phyloP scores from a whole-genome alignment of 2,888 invertebrate genomes.

The Heliconius sara region DNA sequence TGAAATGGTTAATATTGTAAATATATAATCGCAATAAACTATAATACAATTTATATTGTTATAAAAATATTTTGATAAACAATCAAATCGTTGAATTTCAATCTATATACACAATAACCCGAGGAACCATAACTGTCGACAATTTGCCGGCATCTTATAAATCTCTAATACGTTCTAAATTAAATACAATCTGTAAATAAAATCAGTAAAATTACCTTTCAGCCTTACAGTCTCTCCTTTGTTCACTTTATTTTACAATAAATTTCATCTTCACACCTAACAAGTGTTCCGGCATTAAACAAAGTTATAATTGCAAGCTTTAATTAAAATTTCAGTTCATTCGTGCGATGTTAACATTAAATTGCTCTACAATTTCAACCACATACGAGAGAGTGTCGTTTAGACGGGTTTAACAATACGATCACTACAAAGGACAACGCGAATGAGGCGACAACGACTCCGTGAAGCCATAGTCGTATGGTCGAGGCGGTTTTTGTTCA shows the following conservation, averaged over 20 bases:
- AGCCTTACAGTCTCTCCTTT: constrained; percentile 72
- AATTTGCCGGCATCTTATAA: constrained; percentile 18
- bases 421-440: constrained; percentile 71
- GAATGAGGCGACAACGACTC: constrained; percentile 56
- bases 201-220: constrained; percentile 64
- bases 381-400: constrained; percentile 61
- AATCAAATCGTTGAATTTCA: constrained; percentile 32
- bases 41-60: background rate
- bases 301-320: constrained; percentile 40
- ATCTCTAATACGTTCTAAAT: constrained; percentile 34
- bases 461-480: constrained; percentile 66
- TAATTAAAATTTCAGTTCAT: constrained; percentile 41
- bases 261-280: constrained; percentile 65
- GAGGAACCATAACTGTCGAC: background rate
- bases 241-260: constrained; percentile 75
- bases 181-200: constrained; percentile 38
- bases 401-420: constrained; percentile 60
- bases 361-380: constrained; percentile 56
- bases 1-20: background rate
- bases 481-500: constrained; percentile 71
- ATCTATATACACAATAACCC: constrained; percentile 31
- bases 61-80: constrained; percentile 3
- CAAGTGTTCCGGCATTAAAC: constrained; percentile 51
- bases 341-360: constrained; percentile 35
- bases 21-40: background rate